Evolutionary conservation across 37 sponge, comb jelly and placozoan genomes (phyloP).

Genomic region (Bolinopsis microptera): DNA sequence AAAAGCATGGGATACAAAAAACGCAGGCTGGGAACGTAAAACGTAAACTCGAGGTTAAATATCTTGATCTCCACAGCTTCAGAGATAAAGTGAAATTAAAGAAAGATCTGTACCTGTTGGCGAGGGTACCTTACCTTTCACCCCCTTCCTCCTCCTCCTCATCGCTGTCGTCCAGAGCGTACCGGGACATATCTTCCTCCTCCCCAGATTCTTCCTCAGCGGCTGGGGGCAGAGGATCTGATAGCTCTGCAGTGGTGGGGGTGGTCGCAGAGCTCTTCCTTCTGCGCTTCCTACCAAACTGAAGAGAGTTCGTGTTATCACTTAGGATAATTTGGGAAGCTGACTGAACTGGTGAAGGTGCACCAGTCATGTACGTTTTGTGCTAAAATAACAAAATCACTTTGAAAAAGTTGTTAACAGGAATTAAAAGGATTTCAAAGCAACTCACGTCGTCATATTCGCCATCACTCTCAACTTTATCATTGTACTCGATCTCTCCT

Average conservation of each 20-base stretch:
- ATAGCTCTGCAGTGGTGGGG: not conserved
- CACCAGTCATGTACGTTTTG: no score
- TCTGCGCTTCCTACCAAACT: slow-evolving; percentile 34
- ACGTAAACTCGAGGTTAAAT: no score
- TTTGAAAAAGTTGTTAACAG: no score
- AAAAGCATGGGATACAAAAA: no score
- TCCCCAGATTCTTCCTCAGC: slow-evolving; percentile 66
- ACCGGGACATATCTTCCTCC: slow-evolving; percentile 61
- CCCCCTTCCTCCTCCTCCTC: slow-evolving; percentile 68
- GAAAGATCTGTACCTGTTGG: not conserved
- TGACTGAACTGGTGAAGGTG: no score
- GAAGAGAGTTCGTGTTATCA: no score
- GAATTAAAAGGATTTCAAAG: no score
- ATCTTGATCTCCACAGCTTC: no score
- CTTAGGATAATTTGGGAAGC: no score
- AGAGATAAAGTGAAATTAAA: no score
- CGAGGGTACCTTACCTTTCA: slow-evolving; percentile 65
- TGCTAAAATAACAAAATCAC: no score
- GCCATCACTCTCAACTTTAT: slow-evolving; percentile 86
- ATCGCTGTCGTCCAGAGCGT: slow-evolving; percentile 60
- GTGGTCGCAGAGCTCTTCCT: not conserved
- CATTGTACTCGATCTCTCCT: slow-evolving; percentile 88
- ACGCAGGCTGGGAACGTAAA: no score
- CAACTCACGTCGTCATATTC: slow-evolving; percentile 96
- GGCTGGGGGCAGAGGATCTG: not conserved